phyloP scores from a whole-genome alignment of 2,113 vertebrate species.

The Bubo scandiacus region DNA sequence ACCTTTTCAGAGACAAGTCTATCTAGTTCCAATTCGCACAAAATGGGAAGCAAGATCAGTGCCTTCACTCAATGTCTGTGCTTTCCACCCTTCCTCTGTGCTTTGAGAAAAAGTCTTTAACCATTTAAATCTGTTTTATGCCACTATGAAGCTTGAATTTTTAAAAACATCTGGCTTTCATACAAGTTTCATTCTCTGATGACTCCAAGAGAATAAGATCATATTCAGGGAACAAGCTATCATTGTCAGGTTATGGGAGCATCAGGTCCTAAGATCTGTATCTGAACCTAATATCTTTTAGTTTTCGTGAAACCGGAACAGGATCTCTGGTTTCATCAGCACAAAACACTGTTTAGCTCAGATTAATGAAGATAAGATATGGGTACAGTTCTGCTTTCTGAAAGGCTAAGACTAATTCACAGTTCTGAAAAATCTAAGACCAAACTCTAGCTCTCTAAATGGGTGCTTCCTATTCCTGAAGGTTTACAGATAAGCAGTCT shows the following conservation, averaged over 20 bases:
- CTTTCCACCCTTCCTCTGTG: neutral
- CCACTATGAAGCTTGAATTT: neutral
- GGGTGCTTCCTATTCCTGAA: neutral
- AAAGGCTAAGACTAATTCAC: neutral
- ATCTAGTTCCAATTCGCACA: neutral
- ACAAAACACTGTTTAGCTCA: neutral
- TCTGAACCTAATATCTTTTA: neutral
- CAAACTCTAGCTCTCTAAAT: neutral
- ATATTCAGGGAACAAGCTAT: neutral
- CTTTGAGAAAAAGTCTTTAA: neutral
- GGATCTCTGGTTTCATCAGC: neutral
- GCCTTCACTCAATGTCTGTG: neutral
- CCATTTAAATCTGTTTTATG: neutral
- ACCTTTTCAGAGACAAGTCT: neutral
- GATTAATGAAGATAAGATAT: neutral
- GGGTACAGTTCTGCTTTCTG: neutral
- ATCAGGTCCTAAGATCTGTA: neutral
- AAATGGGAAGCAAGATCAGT: neutral
- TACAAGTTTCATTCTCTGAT: neutral
- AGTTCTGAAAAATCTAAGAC: neutral
- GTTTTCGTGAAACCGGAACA: neutral
- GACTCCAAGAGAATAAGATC: neutral
- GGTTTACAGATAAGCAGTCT: neutral
- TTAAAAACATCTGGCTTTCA: neutral
- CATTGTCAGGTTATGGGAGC: neutral